phyloP scores from a whole-genome alignment of 2,113 vertebrate genomes.

The Chloebia gouldiae region DNA sequence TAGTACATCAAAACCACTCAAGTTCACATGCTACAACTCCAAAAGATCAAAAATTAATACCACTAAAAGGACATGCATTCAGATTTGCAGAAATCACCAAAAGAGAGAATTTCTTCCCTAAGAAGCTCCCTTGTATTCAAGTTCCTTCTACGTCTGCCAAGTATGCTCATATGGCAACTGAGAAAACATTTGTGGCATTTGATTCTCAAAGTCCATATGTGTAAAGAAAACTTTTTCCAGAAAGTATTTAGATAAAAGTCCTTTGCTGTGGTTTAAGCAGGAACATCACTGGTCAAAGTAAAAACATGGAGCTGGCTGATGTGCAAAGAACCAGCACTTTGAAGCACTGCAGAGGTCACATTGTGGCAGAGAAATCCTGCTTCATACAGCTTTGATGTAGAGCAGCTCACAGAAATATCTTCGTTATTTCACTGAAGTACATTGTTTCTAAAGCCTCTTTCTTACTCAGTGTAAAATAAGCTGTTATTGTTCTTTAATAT shows the following conservation, averaged over 20 bases:
- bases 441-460: not conserved
- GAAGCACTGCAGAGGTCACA: conserved; percentile 40
- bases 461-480: conserved; percentile 16
- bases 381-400: conserved; percentile 19
- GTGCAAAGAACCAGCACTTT: not conserved
- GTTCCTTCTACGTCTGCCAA: not conserved
- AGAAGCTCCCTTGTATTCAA: not conserved
- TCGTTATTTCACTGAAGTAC: not conserved
- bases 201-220: not conserved
- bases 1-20: not conserved
- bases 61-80: not conserved
- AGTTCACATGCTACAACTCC: not conserved
- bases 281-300: not conserved
- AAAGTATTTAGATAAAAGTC: not conserved
- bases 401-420: conserved; percentile 1
- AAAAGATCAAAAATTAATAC: not conserved
- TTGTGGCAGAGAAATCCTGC: not conserved
- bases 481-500: conserved; percentile 15
- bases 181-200: conserved; percentile 10
- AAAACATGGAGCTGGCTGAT: not conserved
- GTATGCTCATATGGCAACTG: not conserved
- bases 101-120: not conserved
- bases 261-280: conserved; percentile 22
- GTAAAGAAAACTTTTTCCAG: not conserved
- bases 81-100: not conserved